Conservation (phyloP, 2,797 vertebrate genomes). For the Typhlichthys eigenmanni region DNA sequence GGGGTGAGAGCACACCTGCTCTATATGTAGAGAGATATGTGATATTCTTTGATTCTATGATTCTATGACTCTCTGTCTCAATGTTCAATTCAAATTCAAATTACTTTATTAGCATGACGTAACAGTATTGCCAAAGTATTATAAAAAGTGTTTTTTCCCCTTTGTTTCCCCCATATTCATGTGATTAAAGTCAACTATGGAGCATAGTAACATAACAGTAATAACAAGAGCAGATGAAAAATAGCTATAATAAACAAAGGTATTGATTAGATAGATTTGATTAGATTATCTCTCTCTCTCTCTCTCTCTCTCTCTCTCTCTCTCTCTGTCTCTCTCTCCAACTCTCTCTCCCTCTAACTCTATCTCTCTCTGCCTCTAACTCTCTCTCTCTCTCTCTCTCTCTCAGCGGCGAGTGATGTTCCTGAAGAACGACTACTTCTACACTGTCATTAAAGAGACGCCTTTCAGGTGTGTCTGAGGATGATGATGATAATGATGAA, state of each 20-base stretch:
- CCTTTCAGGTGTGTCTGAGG: slow-evolving; percentile 88
- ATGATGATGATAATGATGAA: too few relatives aligned
- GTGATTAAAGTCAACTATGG: too few relatives aligned
- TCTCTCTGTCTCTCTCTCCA: slow-evolving; percentile 2
- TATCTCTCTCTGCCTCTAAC: not conserved
- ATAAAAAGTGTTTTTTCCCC: too few relatives aligned
- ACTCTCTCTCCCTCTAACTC: slow-evolving; percentile 4
- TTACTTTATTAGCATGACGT: too few relatives aligned
- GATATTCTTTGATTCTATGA: not conserved
- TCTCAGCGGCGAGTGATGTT: slow-evolving; percentile 88
- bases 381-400: slow-evolving; percentile 5
- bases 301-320: not conserved
- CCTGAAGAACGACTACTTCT: slow-evolving; percentile 94
- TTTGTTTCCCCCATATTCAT: too few relatives aligned
- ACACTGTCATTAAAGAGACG: slow-evolving; percentile 89
- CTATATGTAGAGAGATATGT: not conserved
- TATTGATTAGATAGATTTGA: not conserved
- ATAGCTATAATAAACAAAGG: not conserved
- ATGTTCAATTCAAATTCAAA: too few relatives aligned
- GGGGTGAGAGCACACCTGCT: slow-evolving; percentile 81
- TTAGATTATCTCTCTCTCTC: too few relatives aligned
- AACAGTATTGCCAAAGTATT: too few relatives aligned
- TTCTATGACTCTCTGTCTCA: not conserved
- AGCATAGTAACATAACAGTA: too few relatives aligned
- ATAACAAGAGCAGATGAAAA: too few relatives aligned